These are phyloP conservation scores for Gopherus evgoodei DNA, from an alignment of 2,113 vertebrate genomes.

Conservation along the genomic window DNA sequence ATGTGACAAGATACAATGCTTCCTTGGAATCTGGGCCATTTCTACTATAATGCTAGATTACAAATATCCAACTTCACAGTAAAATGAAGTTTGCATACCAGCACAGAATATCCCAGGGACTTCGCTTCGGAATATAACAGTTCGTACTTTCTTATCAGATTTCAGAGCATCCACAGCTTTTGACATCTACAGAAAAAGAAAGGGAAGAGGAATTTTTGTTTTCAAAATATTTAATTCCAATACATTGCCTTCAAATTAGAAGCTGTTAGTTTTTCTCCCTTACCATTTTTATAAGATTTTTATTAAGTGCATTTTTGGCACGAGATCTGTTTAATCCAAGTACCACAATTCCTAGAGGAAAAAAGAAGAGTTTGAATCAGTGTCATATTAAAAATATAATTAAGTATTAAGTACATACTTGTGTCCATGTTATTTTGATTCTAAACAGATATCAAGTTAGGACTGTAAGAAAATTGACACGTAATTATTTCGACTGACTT, in stretches of 20 bases:
- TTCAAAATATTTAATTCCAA: constrained; percentile 41
- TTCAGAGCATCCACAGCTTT: constrained; percentile 93
- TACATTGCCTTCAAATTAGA: constrained; percentile 32
- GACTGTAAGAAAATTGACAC: neutral
- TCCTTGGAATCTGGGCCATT: constrained; percentile 46
- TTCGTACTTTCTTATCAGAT: constrained; percentile 93
- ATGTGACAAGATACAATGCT: constrained; percentile 18
- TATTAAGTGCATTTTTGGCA: constrained; percentile 96
- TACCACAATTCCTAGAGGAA: constrained; percentile 91
- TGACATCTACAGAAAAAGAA: constrained; percentile 85
- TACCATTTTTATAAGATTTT: constrained; percentile 94
- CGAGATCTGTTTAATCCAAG: constrained; percentile 95
- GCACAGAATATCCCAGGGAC: constrained; percentile 98
- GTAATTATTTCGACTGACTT: neutral
- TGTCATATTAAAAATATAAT: neutral
- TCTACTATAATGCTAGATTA: neutral
- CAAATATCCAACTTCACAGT: constrained; percentile 47
- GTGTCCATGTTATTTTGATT: neutral
- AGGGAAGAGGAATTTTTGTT: constrained; percentile 47
- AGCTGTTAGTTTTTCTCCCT: constrained; percentile 69
- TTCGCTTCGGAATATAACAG: constrained; percentile 93
- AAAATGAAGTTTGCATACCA: constrained; percentile 85
- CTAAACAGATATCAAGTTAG: neutral
- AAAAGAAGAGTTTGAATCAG: constrained; percentile 44
- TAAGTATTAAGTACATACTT: neutral